phyloP scores from a whole-genome alignment of 37 sponge, comb jelly and placozoan species.

The Diacarnus erythraeanus region DNA sequence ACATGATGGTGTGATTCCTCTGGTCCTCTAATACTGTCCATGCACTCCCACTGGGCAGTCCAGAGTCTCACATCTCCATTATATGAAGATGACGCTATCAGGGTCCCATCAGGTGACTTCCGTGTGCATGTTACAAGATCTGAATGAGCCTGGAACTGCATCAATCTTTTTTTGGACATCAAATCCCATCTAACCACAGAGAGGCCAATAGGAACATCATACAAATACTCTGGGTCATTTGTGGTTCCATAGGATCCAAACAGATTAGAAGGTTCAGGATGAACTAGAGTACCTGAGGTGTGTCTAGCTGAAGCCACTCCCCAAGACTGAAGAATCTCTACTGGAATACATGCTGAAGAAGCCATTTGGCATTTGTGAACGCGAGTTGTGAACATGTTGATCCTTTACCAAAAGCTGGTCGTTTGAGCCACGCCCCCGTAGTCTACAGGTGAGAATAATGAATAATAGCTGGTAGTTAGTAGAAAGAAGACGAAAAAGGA shows the following conservation, averaged over 20 bases:
- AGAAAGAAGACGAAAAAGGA: too few relatives aligned
- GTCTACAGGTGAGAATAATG: too few relatives aligned
- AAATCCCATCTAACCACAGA: constrained; percentile 54
- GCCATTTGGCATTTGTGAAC: too few relatives aligned
- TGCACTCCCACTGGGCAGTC: constrained; percentile 29
- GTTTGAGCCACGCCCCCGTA: too few relatives aligned
- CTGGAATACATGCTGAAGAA: not conserved
- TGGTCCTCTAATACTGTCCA: constrained; percentile 21
- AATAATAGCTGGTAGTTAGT: too few relatives aligned
- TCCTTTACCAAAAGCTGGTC: too few relatives aligned
- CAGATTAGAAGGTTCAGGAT: not conserved
- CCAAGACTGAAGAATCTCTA: constrained; percentile 54
- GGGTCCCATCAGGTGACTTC: constrained; percentile 31
- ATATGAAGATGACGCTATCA: constrained; percentile 45
- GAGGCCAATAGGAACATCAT: constrained; percentile 54
- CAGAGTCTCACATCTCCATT: constrained; percentile 66
- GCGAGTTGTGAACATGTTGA: too few relatives aligned
- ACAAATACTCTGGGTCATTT: constrained; percentile 15
- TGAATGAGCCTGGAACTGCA: constrained; percentile 60
- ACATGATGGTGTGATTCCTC: constrained; percentile 57
- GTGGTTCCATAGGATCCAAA: not conserved
- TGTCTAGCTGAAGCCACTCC: constrained; percentile 72
- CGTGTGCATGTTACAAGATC: constrained; percentile 53
- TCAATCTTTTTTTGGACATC: not conserved
- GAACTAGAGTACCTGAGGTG: constrained; percentile 39